Base-by-base conservation (phyloP, 2,113 vertebrate genomes). In the Microtus ochrogaster region DNA sequence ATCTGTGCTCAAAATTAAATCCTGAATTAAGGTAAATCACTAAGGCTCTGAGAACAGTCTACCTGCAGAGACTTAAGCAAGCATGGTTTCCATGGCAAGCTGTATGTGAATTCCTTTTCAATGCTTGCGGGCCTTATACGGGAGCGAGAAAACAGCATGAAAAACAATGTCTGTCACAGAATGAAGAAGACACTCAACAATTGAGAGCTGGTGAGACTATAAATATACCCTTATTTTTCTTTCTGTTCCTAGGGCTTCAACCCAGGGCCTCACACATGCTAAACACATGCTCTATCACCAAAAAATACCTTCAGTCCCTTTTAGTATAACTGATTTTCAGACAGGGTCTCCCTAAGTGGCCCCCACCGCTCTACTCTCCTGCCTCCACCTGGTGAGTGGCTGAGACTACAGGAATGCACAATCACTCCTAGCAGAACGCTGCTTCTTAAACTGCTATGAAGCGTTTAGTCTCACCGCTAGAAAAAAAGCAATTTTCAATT, bases 401-500 rank as follows among this genome's bases (percentile, higher is more conserved):
- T 88, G 70, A n/a, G 24, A 55, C 73, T 88, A 28, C 22, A 55
- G 36, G 65, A 28, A 55, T 2, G 0, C 47, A 30, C 49, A 36
- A 72, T 44, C 85, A 28, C 24, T 52, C 44, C 86, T 13, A 5
- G 61, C 70, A 85, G 12, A 55, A 85, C 24, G 72, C 39, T 91
- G 5, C 65, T 65, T 78, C 83, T 8, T 82, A 86, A 96, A 82
- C 21, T 77, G 2, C 73, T 88, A 63, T 4, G 2, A 72, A 89
- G 74, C 66, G 70, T 66, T 47, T 58, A 93, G 24, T 30, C 4
- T 77, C 63, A 94, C 83, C 83, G 63, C 19, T 82, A 72, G 22
- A 78, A 96, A 94, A 78, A 96, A 94, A 92, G 30, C n/a, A 88
- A 66, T 92, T 90, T 91, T 95, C 66, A 92, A 63, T 92, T 90